Conservation (phyloP, 2,888 invertebrate species). For the Morpho achilles region DNA sequence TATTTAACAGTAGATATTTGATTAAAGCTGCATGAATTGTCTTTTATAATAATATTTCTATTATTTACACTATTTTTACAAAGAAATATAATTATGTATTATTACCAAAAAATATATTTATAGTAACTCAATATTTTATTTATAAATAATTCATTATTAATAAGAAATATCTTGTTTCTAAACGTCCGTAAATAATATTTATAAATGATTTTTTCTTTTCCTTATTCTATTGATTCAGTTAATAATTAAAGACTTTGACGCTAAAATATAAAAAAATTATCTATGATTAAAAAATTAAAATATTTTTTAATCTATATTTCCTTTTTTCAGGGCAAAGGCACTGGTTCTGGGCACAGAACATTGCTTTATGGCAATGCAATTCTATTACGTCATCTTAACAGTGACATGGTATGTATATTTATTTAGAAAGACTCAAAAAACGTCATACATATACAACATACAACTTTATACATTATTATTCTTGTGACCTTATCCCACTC, state of each 20-base stretch:
- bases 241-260: too few relatives aligned
- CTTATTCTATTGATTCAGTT: background rate
- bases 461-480: too few relatives aligned
- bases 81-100: background rate
- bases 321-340: constrained; percentile 91
- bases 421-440: too few relatives aligned
- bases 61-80: constrained; percentile 4
- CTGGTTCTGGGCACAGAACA: constrained; percentile 98
- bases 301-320: background rate
- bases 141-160: background rate
- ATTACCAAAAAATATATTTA: background rate
- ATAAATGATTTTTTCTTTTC: background rate
- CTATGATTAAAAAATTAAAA: background rate
- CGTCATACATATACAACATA: too few relatives aligned
- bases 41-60: background rate
- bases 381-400: constrained; percentile 97
- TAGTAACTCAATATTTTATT: background rate
- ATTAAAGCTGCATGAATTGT: background rate
- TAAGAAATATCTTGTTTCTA: too few relatives aligned
- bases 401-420: constrained; percentile 92
- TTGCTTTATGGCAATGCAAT: constrained; percentile 99
- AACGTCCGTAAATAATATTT: background rate
- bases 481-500: too few relatives aligned
- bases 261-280: background rate
- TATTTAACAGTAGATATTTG: background rate